Percentiles rank a stretch among this genome's conserved stretches.
phyloP scores from a whole-genome alignment of 2,797 vertebrate species.

The Dermochelys coriacea region DNA sequence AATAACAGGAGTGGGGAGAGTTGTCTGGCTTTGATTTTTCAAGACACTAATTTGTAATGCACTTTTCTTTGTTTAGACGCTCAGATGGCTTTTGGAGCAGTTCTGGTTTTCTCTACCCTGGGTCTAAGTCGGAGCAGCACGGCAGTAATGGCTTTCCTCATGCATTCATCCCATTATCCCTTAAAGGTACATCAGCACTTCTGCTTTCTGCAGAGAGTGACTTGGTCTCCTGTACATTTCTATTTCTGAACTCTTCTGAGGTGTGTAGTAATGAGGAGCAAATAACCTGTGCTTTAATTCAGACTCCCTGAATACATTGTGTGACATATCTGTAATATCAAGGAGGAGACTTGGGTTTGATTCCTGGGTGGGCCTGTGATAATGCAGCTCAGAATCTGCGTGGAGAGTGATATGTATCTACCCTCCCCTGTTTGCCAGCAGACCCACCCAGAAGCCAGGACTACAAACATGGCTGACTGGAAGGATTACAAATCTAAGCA shows the following conservation, averaged over 20 bases:
- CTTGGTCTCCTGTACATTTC: background rate
- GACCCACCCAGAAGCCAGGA: background rate
- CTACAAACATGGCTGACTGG: background rate
- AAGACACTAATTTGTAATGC: constrained; percentile 1
- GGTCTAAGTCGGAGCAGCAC: constrained; percentile 87
- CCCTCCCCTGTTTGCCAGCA: background rate
- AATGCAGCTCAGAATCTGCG: background rate
- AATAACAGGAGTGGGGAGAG: background rate
- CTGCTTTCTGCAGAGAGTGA: background rate
- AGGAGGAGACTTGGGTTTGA: background rate
- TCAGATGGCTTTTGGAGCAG: constrained; percentile 58
- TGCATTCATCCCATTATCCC: constrained; percentile 81
- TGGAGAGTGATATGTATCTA: background rate
- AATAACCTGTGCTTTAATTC: background rate
- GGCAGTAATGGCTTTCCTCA: constrained; percentile 85
- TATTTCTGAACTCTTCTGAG: background rate
- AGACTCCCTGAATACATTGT: background rate
- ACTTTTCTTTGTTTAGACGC: constrained; percentile 68
- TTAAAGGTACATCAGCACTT: constrained; percentile 80
- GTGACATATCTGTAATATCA: background rate
- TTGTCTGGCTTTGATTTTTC: background rate
- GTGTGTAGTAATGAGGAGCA: background rate
- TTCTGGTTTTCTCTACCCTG: constrained; percentile 84
- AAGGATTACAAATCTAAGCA: background rate
- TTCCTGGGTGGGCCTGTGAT: background rate